Base-by-base conservation (phyloP, 2,113 vertebrate species). In the Podiceps cristatus region DNA sequence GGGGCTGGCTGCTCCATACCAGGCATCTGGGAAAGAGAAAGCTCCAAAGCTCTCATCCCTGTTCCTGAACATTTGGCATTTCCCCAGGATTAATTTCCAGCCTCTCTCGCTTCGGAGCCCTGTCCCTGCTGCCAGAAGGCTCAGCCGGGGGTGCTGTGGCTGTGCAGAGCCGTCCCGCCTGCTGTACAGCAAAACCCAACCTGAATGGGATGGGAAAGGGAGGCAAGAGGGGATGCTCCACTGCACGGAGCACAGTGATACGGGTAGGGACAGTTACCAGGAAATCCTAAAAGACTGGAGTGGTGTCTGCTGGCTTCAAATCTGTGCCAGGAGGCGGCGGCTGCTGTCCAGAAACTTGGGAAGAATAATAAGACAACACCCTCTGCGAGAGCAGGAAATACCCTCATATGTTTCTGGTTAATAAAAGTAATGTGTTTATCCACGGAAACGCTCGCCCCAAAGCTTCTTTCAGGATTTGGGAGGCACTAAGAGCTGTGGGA, bases 281-380 rank as follows among this genome's bases (percentile, higher is more conserved):
- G 5, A 10, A 67, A 19, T 59, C 37, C 71, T 59, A 19, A 19
- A 77, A 74, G 31, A 27, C 11, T 24, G 22, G 11, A 82, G 23
- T 2, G 0, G 20, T 45, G 45, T 71, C n/a, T 1, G 4, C 52
- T 82, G 44, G 4, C 53, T 90, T 28, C 67, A 31, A 24, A 79
- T 35, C 75, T 0, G 3, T 71, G 59, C 50, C 68, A 94, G 67
- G 35, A 96, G 53, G 67, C 72, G 71, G 82, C 3, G 1, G 40
- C 82, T 86, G 86, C 53, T 62, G 23, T 62, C 75, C 62, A 78
- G 75, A 90, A 88, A 80, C 55, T 69, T 0, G 0, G 35, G 56
- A 93, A 91, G 69, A 93, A 77, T 53, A 86, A 82, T 37, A 89
- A 50, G 95, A 33, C 81, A 59, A 67, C 71, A 69, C 72, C 75